Evolutionary conservation across 2,113 vertebrate species (phyloP), one percentile per base, ranked within the genome.

Genomic region (Myiopsitta monachus): DNA sequence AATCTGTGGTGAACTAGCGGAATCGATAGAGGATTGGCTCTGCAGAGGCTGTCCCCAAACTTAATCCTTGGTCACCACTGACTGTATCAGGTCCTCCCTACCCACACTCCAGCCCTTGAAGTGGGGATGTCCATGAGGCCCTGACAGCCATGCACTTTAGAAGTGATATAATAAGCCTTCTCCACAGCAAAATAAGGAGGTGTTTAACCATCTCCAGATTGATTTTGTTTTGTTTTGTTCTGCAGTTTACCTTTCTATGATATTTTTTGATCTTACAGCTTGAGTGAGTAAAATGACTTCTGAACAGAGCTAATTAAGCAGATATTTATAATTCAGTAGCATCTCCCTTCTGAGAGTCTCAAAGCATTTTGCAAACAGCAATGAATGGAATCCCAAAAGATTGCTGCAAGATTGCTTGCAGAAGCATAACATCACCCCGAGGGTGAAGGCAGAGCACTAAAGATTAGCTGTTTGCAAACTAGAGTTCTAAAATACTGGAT

Each of bases 191-290:
- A 90, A 92, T 3, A 54, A 5, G 18, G 52, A 75, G 3, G 8
- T 44, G 49, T 74, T 85, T 61, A 79, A 57, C 13, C 2, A 26
- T 41, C 30, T 82, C 61, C 64, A 62, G 36, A 55, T 15, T 38
- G 36, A 61, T 67, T 74, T 93, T 68, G 8, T 55, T 84, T 62
- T 87, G n/a, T 61, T 83, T 49, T 59, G 10, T 70, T 87, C 51
- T 79, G 21, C 18, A 43, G 51, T 84, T 81, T 69, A 57, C n/a
- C 46, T 88, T 90, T 94, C 44, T 77, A 9, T 74, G 59, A 8
- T 55, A 39, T 88, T 54, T 94, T 94, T 72, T 92, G 21, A 39
- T 82, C 39, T 92, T 92, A 84, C 61, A 55, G 27, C 66, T 78
- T 91, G 73, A 81, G 52, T 51, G 18, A 23, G 14, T 59, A 88